Evolutionary conservation across 92 coral and sea anemone species (phyloP).

Genomic region (Palythoa grandiflora): DNA sequence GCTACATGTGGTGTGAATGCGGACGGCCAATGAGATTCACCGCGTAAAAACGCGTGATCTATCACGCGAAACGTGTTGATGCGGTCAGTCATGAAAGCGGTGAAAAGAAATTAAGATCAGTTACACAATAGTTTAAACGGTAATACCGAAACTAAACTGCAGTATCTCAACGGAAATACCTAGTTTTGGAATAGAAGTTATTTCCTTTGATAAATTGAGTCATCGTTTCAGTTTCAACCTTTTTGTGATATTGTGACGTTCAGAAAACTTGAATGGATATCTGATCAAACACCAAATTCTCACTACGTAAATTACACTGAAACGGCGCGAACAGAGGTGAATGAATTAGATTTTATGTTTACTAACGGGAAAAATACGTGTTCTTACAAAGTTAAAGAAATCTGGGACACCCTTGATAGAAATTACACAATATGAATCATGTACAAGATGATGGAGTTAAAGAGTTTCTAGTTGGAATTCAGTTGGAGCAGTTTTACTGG

Average conservation of each 20-base stretch:
- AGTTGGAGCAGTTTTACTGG: conserved; percentile 93
- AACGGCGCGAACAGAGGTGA: conserved; percentile 48
- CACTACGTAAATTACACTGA: not conserved
- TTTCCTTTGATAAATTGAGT: not conserved
- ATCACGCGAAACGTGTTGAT: conserved; percentile 26
- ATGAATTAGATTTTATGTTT: conserved; percentile 17
- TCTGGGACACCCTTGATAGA: not conserved
- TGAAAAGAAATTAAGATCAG: not conserved
- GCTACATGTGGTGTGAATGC: conserved; percentile 12
- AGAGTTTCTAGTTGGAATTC: conserved; percentile 77
- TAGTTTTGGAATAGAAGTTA: not conserved
- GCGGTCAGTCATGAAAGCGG: conserved; percentile 2
- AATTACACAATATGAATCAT: conserved; percentile 37
- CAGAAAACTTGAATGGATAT: no score
- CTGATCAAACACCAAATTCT: conserved; percentile 38
- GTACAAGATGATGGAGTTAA: conserved; percentile 75
- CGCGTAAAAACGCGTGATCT: conserved; percentile 38
- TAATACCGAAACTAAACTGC: not conserved
- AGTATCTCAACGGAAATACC: not conserved
- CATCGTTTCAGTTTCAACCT: not conserved
- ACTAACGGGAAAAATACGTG: conserved; percentile 18
- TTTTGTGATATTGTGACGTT: not conserved
- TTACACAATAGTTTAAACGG: not conserved
- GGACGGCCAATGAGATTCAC: conserved; percentile 20
- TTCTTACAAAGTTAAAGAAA: not conserved